phyloP scores from a whole-genome alignment of 2,113 vertebrate genomes.

The Xenotilapia flavipinnis region DNA sequence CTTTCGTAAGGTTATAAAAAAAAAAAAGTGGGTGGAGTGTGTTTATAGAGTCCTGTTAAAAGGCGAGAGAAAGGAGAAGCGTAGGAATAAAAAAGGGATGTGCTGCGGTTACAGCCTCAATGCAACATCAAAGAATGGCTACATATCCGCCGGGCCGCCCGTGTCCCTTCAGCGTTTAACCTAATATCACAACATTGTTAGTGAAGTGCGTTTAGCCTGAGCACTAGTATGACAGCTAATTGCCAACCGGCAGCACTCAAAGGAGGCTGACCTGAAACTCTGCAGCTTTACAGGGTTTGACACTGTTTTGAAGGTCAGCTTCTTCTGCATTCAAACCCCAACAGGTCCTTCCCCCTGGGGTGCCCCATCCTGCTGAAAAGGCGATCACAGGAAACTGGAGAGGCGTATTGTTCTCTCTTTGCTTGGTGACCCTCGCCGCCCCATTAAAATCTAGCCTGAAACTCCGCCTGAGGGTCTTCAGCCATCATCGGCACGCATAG shows the following conservation, averaged over 20 bases:
- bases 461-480: conserved; percentile 64
- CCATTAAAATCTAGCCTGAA: conserved; percentile 73
- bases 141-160: not conserved
- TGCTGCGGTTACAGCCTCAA: not conserved
- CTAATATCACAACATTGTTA: conserved; percentile 14
- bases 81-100: not conserved
- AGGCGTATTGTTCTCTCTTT: conserved; percentile 48
- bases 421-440: conserved; percentile 51
- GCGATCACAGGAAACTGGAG: conserved; percentile 37
- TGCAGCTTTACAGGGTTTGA: conserved; percentile 3
- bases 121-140: not conserved
- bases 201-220: not conserved
- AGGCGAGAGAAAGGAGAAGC: not conserved
- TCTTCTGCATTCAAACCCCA: conserved; percentile 33
- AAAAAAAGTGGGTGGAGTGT: not conserved
- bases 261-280: conserved; percentile 17
- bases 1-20: not conserved
- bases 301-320: conserved; percentile 53
- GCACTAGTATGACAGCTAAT: not conserved
- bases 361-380: not conserved
- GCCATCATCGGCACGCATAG: conserved; percentile 34
- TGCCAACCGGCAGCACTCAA: not conserved
- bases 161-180: conserved; percentile 2
- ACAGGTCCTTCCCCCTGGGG: not conserved
- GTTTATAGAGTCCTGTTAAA: not conserved